A percentile compares a stretch with the other conserved stretches of the same genome.
Evolutionary conservation across 2,888 invertebrate species (phyloP).

Genomic region (Hetaerina titia): DNA sequence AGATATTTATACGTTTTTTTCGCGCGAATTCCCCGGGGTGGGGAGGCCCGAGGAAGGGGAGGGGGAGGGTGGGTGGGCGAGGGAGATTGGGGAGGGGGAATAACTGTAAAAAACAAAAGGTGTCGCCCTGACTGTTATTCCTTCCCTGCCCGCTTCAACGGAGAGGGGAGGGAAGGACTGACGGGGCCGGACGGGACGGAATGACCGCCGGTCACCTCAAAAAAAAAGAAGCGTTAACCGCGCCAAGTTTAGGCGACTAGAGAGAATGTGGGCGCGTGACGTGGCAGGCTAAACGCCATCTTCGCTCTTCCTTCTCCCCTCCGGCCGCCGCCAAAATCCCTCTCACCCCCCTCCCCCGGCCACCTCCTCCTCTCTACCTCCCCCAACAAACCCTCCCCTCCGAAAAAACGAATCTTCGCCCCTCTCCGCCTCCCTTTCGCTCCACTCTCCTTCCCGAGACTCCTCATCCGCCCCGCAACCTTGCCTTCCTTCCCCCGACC

Average conservation of each 20-base stretch:
- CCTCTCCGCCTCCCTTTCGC: background rate
- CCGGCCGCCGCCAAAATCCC: conserved; percentile 22
- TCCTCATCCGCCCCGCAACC: background rate
- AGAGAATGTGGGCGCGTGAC: conserved; percentile 57
- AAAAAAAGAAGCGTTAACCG: conserved; percentile 42
- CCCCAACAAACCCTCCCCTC: background rate
- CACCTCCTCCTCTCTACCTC: background rate
- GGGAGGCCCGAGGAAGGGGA: background rate
- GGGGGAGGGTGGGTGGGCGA: background rate
- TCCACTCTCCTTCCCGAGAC: background rate
- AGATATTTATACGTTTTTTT: background rate
- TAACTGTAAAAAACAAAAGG: conserved; percentile 61
- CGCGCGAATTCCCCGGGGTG: background rate
- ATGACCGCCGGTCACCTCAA: conserved; percentile 66
- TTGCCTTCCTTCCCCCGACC: background rate
- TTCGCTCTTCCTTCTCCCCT: conserved; percentile 6
- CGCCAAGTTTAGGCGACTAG: conserved; percentile 58
- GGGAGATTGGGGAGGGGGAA: background rate
- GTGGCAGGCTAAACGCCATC: conserved; percentile 62
- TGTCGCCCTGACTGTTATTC: conserved; percentile 11
- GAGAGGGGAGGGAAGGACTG: background rate
- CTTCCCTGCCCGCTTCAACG: background rate
- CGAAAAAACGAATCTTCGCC: conserved; percentile 40
- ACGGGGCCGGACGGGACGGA: background rate
- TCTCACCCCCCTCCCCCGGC: background rate